These are phyloP conservation scores for Oscheius sp. DNA, from an alignment of 2,888 invertebrate genomes.

Conservation along the genomic window DNA sequence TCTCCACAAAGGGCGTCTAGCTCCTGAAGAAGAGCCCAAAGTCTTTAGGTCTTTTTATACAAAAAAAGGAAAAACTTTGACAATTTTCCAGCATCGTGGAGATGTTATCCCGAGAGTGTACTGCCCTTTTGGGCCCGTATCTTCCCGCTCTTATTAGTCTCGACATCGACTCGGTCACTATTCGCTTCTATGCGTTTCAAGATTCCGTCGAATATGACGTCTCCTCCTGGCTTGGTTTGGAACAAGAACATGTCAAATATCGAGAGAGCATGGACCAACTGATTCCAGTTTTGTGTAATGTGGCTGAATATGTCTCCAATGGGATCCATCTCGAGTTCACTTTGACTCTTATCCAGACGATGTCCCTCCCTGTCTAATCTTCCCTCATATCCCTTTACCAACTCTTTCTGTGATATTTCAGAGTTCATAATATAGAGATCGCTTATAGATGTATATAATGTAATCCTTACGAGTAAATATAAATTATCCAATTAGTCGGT, in stretches of 20 bases:
- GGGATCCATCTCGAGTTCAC: constrained; percentile 67
- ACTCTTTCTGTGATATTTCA: constrained; percentile 8
- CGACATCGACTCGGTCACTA: constrained; percentile 49
- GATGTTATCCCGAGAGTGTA: constrained; percentile 57
- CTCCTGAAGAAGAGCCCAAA: constrained; percentile 57
- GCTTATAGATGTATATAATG: background rate
- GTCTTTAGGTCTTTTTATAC: constrained; percentile 41
- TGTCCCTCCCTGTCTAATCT: constrained; percentile 13
- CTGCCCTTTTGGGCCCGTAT: constrained; percentile 56
- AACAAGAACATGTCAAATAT: constrained; percentile 60
- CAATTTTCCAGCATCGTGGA: constrained; percentile 57
- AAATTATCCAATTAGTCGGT: constrained; percentile 8
- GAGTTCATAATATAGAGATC: constrained; percentile 25
- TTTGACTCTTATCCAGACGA: constrained; percentile 61
- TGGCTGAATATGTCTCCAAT: constrained; percentile 56
- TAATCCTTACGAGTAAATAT: background rate
- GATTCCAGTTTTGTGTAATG: constrained; percentile 63
- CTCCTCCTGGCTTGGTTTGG: constrained; percentile 62
- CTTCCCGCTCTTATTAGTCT: constrained; percentile 53
- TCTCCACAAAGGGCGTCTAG: constrained; percentile 47
- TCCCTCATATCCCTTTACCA: background rate
- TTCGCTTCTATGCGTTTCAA: constrained; percentile 53
- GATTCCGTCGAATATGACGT: constrained; percentile 59
- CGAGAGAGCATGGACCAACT: constrained; percentile 65
- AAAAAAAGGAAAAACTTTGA: too few relatives aligned